phyloP scores from a whole-genome alignment of 1,140 invertebrate genomes.

The Paraescarpia echinospica region DNA sequence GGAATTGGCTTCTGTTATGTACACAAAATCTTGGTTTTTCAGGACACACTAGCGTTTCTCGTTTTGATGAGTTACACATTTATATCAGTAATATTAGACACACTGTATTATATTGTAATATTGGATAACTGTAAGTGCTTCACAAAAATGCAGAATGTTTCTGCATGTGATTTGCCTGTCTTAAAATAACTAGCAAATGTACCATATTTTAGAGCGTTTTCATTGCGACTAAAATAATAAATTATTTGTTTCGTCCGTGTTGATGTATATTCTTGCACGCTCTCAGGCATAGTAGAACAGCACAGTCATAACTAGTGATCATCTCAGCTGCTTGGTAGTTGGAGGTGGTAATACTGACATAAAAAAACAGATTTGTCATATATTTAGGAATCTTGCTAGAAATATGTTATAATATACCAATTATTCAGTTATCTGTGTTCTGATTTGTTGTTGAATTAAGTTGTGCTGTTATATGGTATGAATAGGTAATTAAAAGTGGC shows the following conservation, averaged over 20 bases:
- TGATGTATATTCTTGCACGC: not conserved
- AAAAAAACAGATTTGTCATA: not conserved
- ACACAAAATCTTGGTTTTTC: not conserved
- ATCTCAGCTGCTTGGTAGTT: not conserved
- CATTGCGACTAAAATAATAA: constrained; percentile 6
- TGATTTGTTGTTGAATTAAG: not conserved
- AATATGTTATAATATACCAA: not conserved
- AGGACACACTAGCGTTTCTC: not conserved
- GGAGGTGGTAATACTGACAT: not conserved
- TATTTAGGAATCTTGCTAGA: constrained; percentile 1
- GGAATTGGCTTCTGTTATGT: not conserved
- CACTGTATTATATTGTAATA: constrained; percentile 6
- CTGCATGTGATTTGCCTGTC: not conserved
- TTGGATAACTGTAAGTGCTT: not conserved
- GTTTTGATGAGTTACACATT: not conserved
- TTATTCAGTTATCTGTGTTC: not conserved
- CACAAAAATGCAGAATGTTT: not conserved
- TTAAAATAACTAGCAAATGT: not conserved
- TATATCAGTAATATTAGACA: not conserved
- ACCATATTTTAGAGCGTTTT: not conserved
- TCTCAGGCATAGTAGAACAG: not conserved
- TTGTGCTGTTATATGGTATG: constrained; percentile 1
- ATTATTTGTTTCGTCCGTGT: constrained; percentile 5
- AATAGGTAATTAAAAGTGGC: constrained; percentile 6
- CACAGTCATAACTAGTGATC: not conserved